Conservation (phyloP, 2,797 vertebrate genomes). For the Phrynocephalus forsythii region DNA sequence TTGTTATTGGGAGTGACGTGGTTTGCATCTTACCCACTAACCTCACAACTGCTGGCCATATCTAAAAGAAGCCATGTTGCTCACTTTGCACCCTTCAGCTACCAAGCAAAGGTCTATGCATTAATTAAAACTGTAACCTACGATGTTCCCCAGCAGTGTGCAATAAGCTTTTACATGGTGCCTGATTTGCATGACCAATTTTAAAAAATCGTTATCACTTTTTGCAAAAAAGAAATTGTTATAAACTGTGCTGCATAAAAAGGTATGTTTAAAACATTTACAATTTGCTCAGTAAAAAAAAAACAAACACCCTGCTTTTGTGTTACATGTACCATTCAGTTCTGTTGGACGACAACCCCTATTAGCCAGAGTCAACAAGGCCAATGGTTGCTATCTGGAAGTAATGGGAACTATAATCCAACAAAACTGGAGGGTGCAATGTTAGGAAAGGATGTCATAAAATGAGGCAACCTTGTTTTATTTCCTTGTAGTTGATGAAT, state of each 20-base stretch:
- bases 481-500: neutral
- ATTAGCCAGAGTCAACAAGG: no score
- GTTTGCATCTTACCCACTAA: neutral
- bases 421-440: neutral
- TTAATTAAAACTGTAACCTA: neutral
- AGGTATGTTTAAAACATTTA: neutral
- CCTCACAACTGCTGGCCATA: neutral
- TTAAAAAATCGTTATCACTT: neutral
- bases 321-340: no score
- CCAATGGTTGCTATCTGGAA: neutral
- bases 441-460: no score
- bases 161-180: neutral
- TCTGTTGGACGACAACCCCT: no score
- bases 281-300: neutral
- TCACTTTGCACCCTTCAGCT: neutral
- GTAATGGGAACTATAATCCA: neutral
- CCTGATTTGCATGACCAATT: neutral
- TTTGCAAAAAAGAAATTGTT: neutral
- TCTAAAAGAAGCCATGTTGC: neutral
- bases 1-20: neutral
- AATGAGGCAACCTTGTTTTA: neutral
- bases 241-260: neutral
- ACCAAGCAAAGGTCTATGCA: neutral
- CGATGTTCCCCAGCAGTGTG: neutral
- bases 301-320: neutral